Conservation (phyloP, 1,140 invertebrate genomes). For the Eulimnadia texana region DNA sequence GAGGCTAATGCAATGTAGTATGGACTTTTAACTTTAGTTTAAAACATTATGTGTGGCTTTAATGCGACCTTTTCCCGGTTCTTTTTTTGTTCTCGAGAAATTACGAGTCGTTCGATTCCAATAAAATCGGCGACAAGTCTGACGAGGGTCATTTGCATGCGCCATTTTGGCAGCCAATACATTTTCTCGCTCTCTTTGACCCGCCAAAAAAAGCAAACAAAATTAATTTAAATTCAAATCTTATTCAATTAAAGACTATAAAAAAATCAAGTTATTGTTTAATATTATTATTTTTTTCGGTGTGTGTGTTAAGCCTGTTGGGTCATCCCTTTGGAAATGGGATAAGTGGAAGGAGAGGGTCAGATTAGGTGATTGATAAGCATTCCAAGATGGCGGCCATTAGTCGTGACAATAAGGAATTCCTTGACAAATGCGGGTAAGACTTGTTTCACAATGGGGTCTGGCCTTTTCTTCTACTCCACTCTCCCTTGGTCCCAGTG, state of each 20-base stretch:
- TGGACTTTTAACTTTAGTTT: too few species aligned
- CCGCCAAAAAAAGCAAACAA: too few species aligned
- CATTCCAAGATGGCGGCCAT: conserved; percentile 10
- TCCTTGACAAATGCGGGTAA: conserved; percentile 2
- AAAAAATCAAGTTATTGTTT: too few species aligned
- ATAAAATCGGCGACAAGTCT: neutral
- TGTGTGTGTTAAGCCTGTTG: neutral
- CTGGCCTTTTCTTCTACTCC: neutral
- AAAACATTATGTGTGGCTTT: too few species aligned
- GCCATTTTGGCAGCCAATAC: neutral
- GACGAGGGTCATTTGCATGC: neutral
- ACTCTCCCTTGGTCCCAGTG: neutral
- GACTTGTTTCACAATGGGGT: conserved; percentile 1
- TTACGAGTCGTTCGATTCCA: neutral
- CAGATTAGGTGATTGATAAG: conserved; percentile 10
- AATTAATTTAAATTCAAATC: too few species aligned
- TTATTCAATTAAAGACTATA: too few species aligned
- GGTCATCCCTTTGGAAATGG: neutral
- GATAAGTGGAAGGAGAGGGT: neutral
- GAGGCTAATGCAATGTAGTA: too few species aligned
- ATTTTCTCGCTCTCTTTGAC: neutral
- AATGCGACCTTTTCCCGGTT: too few species aligned
- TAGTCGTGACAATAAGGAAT: conserved; percentile 11
- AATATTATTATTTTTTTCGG: too few species aligned
- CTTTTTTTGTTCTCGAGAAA: too few species aligned